A percentile compares a stretch with the other conserved stretches of the same genome.
Evolutionary conservation across 2,888 invertebrate species (phyloP).

Genomic region (Palloptera scutellata): DNA sequence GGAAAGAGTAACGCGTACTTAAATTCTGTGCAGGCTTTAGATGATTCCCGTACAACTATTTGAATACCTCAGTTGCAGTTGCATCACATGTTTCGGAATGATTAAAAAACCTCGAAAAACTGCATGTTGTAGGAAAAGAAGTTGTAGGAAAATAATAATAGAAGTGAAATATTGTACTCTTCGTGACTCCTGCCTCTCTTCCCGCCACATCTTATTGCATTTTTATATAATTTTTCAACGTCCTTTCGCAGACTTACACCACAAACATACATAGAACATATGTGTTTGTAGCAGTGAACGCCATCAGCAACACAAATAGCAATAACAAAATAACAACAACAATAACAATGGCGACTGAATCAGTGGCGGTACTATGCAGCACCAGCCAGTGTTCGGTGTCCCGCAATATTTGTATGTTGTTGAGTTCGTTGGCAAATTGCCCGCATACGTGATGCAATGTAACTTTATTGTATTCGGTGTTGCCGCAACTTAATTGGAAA

Average conservation of each 20-base stretch:
- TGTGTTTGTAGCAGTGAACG: constrained; percentile 19
- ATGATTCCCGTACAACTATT: no score
- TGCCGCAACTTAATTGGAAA: constrained; percentile 57
- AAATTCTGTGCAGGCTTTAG: no score
- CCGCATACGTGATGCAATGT: constrained; percentile 58
- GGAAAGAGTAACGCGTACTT: no score
- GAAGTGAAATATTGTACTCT: no score
- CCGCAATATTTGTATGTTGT: not conserved
- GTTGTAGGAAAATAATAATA: no score
- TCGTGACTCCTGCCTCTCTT: no score
- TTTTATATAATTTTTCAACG: no score
- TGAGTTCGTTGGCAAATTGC: constrained; percentile 53
- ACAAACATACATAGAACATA: not conserved
- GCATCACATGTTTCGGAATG: no score
- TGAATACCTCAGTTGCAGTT: no score
- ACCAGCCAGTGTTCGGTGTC: not conserved
- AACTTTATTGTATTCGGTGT: constrained; percentile 41
- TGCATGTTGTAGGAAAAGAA: no score
- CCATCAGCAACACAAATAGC: constrained; percentile 37
- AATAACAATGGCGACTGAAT: not conserved
- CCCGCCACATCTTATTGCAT: no score
- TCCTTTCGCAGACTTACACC: constrained; percentile 21
- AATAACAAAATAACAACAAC: constrained; percentile 15
- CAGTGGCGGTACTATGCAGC: not conserved
- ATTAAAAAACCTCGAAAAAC: no score